A percentile compares a stretch with the other conserved stretches of the same genome.
Conservation (phyloP, 2,797 vertebrate species). For the Onychomys leucogaster region DNA sequence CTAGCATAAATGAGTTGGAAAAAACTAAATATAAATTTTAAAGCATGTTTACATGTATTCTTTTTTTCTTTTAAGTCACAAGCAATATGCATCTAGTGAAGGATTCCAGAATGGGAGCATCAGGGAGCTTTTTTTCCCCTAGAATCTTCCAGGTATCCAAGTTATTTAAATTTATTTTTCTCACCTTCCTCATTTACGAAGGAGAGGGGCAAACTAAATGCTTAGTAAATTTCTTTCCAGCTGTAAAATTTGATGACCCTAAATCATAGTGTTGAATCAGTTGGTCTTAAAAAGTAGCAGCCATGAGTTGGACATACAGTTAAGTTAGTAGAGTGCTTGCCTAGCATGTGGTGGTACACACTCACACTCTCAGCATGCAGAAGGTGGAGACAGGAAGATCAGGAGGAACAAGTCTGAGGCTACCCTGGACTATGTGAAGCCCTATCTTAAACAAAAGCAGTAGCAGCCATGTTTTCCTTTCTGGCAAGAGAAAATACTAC, state of each 20-base stretch:
- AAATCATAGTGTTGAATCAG: neutral
- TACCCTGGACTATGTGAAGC: neutral
- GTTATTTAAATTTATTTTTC: slow-evolving; percentile 29
- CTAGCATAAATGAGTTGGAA: neutral
- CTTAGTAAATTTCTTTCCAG: neutral
- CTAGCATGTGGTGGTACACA: too few species aligned
- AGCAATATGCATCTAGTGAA: neutral
- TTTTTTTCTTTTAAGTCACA: slow-evolving; percentile 14
- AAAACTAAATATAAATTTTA: slow-evolving; percentile 35
- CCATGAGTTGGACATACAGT: neutral
- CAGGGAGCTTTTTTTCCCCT: neutral
- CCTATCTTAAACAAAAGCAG: neutral
- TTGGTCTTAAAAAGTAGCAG: neutral
- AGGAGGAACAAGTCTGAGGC: neutral
- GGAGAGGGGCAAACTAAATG: neutral
- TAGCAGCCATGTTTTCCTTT: neutral
- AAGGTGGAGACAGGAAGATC: neutral
- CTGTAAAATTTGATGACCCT: neutral
- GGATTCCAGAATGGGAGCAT: neutral
- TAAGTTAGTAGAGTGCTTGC: neutral
- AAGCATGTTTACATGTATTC: neutral
- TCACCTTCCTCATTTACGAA: neutral
- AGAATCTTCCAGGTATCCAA: neutral
- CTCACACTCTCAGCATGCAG: too few species aligned
- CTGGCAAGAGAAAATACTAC: neutral